Conservation (phyloP, 1,140 invertebrate genomes). For the Rhyacophila brunnea region DNA sequence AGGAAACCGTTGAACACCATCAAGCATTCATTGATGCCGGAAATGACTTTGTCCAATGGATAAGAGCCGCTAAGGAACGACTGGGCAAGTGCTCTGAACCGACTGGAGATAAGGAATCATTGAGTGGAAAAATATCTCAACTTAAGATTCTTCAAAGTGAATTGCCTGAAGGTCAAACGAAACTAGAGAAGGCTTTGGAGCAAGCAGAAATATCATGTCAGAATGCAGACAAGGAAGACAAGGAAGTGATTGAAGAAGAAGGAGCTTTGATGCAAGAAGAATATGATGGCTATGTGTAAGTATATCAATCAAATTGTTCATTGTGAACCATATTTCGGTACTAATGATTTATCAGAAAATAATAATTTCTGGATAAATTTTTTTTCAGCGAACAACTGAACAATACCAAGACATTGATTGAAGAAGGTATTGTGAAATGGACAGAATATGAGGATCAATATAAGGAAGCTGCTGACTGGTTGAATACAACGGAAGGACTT, state of each 20-base stretch:
- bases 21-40: slow-evolving; percentile 88
- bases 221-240: slow-evolving; percentile 80
- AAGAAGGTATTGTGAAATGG: slow-evolving; percentile 91
- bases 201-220: slow-evolving; percentile 80
- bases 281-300: slow-evolving; percentile 78
- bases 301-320: slow-evolving; percentile 34
- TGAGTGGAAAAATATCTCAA: slow-evolving; percentile 81
- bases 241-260: slow-evolving; percentile 89
- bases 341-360: slow-evolving; percentile 11
- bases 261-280: slow-evolving; percentile 85
- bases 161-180: slow-evolving; percentile 75
- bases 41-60: slow-evolving; percentile 90
- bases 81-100: slow-evolving; percentile 92
- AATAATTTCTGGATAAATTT: slow-evolving; percentile 17
- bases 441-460: slow-evolving; percentile 94
- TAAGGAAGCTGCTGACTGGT: slow-evolving; percentile 83
- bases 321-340: slow-evolving; percentile 1
- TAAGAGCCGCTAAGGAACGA: slow-evolving; percentile 83
- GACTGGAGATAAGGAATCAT: slow-evolving; percentile 88
- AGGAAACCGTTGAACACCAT: slow-evolving; percentile 85
- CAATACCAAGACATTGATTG: slow-evolving; percentile 79
- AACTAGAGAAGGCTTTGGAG: slow-evolving; percentile 77
- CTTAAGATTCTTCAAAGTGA: slow-evolving; percentile 81
- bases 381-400: slow-evolving; percentile 65
- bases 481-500: slow-evolving; percentile 80